Evolutionary conservation across 1,140 invertebrate species (phyloP).

Genomic region (Campoletis sonorensis): DNA sequence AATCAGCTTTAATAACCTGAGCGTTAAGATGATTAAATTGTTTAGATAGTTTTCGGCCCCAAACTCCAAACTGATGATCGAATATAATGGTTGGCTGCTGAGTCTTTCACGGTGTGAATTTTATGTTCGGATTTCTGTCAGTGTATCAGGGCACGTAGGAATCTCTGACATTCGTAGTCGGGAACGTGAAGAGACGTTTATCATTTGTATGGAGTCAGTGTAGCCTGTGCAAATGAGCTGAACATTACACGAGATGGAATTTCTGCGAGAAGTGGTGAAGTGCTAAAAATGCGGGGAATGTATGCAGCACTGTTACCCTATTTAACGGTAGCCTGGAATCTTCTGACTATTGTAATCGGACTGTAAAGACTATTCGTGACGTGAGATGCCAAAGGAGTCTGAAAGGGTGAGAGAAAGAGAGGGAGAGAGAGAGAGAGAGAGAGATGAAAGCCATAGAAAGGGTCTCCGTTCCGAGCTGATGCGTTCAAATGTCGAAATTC

Average conservation of each 20-base stretch:
- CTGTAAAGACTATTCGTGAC: slow-evolving; percentile 25
- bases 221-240: slow-evolving; percentile 22
- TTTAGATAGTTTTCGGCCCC: no score
- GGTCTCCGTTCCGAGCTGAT: slow-evolving; percentile 46
- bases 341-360: slow-evolving; percentile 29
- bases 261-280: slow-evolving; percentile 10
- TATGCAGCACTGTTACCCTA: slow-evolving; percentile 15
- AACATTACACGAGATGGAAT: slow-evolving; percentile 40
- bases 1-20: no score
- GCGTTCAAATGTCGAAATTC: slow-evolving; percentile 65
- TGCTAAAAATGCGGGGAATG: slow-evolving; percentile 6
- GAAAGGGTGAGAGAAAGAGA: slow-evolving; percentile 27
- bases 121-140: background rate
- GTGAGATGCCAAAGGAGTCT: slow-evolving; percentile 18
- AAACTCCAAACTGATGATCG: no score
- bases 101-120: background rate
- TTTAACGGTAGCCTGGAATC: background rate
- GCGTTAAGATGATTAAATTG: background rate
- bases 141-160: background rate
- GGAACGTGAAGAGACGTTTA: slow-evolving; percentile 16
- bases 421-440: background rate
- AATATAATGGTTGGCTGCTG: background rate
- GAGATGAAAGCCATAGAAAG: no score
- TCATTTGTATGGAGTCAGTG: slow-evolving; percentile 43
- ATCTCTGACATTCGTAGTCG: background rate